A percentile compares a stretch with the other conserved stretches of the same genome.
Evolutionary conservation across 2,113 vertebrate species (phyloP).

Genomic region (Myodes glareolus): DNA sequence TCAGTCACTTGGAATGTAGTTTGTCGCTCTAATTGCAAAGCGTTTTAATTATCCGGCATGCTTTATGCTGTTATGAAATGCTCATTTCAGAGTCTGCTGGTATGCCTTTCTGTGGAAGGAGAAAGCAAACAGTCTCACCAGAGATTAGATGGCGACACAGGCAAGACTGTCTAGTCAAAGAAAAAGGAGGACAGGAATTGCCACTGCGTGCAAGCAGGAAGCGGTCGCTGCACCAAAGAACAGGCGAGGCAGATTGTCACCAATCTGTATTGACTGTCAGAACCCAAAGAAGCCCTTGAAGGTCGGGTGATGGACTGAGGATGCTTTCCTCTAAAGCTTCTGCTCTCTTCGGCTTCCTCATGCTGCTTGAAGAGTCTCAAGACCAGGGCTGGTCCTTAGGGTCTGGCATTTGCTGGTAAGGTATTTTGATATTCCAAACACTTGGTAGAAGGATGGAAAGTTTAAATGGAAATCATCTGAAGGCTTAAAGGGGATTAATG

Average conservation of each 20-base stretch:
- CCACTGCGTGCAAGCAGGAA: fast-evolving
- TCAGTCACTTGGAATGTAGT: constrained; percentile 61
- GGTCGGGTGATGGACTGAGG: neutral
- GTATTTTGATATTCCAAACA: neutral
- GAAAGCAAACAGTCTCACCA: neutral
- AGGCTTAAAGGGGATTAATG: neutral
- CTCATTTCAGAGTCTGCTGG: constrained; percentile 34
- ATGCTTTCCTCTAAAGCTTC: neutral
- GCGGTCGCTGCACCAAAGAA: fast-evolving
- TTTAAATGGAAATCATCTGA: neutral
- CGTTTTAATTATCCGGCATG: constrained; percentile 63
- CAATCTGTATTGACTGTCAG: neutral
- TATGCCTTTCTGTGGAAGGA: constrained; percentile 53
- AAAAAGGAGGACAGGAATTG: fast-evolving
- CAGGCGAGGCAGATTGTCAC: fast-evolving
- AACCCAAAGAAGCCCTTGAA: neutral
- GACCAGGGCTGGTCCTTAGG: too few species aligned
- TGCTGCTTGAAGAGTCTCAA: neutral
- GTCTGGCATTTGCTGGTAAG: neutral
- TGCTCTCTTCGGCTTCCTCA: neutral
- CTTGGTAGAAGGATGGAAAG: neutral
- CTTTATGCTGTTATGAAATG: constrained; percentile 66
- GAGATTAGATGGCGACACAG: neutral
- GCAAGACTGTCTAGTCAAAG: neutral
- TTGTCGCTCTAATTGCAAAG: constrained; percentile 66